Evolutionary conservation across 2,113 vertebrate genomes (phyloP).

Genomic region (Mastomys coucha): DNA sequence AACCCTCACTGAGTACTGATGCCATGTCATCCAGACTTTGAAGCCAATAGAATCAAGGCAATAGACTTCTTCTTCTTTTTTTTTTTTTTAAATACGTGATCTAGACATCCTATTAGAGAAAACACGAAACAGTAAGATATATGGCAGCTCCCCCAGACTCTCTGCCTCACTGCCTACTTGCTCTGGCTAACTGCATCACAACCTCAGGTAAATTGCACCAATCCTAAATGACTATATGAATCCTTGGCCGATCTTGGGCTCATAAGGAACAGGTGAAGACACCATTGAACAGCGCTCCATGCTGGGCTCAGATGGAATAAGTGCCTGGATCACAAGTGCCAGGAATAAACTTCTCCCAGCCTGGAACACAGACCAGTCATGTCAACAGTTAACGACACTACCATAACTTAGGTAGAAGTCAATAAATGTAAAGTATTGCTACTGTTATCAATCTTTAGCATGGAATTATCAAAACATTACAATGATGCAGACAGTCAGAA

Average conservation of each 20-base stretch:
- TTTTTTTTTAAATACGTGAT: background rate
- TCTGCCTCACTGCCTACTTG: background rate
- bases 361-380: background rate
- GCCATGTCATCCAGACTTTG: background rate
- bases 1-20: background rate
- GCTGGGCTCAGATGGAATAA: no score
- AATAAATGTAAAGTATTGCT: background rate
- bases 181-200: background rate
- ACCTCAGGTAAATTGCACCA: background rate
- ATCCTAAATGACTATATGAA: background rate
- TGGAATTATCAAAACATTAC: background rate
- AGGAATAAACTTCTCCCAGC: background rate
- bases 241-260: background rate
- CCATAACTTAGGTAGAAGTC: background rate
- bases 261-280: background rate
- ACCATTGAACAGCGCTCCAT: rapidly evolving
- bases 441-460: background rate
- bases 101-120: background rate
- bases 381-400: no score
- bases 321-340: background rate
- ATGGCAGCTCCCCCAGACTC: rapidly evolving
- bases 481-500: background rate
- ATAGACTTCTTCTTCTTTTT: background rate
- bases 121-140: background rate
- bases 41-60: background rate